Evolutionary conservation across 2,797 vertebrate species (phyloP).

Genomic region (Echiichthys vipera): DNA sequence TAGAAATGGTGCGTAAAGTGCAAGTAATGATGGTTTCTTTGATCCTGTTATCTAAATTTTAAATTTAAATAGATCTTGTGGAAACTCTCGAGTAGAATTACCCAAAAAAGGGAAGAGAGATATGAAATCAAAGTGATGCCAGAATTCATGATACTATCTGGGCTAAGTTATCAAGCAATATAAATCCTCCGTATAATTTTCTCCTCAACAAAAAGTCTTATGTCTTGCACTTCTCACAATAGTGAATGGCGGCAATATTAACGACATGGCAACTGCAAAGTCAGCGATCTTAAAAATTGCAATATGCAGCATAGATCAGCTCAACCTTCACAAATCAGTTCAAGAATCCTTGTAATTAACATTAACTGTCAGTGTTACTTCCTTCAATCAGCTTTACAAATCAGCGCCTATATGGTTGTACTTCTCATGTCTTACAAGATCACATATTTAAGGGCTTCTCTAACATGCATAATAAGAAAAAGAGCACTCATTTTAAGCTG

Average conservation of each 20-base stretch:
- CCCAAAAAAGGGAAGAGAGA: slow-evolving; percentile 20
- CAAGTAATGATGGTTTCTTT: slow-evolving; percentile 62
- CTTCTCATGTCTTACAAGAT: slow-evolving; percentile 1
- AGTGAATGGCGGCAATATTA: background rate
- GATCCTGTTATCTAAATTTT: slow-evolving; percentile 53
- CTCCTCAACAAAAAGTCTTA: background rate
- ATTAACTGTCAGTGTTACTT: slow-evolving; percentile 20
- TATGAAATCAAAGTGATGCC: slow-evolving; percentile 52
- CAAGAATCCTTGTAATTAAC: slow-evolving; percentile 30
- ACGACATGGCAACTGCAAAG: slow-evolving; percentile 3
- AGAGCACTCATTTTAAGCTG: slow-evolving; percentile 66
- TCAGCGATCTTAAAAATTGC: slow-evolving; percentile 23
- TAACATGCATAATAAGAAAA: slow-evolving; percentile 36
- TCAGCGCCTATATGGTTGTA: slow-evolving; percentile 2
- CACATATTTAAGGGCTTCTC: slow-evolving; percentile 39
- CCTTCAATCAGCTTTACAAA: slow-evolving; percentile 26
- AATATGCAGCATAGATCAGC: slow-evolving; percentile 1
- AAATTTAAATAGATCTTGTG: slow-evolving; percentile 56
- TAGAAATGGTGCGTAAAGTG: slow-evolving; percentile 52
- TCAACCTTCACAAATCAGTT: slow-evolving; percentile 34
- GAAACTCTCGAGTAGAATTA: slow-evolving; percentile 44
- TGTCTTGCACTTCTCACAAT: background rate
- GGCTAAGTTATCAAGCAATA: slow-evolving; percentile 16
- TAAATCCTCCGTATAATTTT: background rate
- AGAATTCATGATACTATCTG: slow-evolving; percentile 45